Evolutionary conservation across 2,888 invertebrate genomes (phyloP), one percentile per base, ranked within the genome.

Genomic region (Athalia rosae): DNA sequence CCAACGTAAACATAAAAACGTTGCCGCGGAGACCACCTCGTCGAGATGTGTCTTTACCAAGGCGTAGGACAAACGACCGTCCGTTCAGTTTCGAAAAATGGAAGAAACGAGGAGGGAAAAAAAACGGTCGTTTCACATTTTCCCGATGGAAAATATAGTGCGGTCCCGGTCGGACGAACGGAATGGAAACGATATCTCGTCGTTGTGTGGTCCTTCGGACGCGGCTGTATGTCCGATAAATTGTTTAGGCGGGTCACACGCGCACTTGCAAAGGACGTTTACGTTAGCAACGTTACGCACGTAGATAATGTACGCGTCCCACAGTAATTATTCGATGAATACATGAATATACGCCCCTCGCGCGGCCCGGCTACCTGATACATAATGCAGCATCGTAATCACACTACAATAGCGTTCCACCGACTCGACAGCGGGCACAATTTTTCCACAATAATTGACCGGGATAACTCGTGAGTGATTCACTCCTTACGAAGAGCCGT

Each of bases 241-340:
- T 74, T 41, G 74, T 74, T 61, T 4, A 61, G 74, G 61, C 74
- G 74, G 74, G 41, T 11, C 53, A 74, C 61, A 87, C 84, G 87
- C 86, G 87, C 85, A 85, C 86, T 85, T 86, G 85, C 82, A 82
- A 83, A 15, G 50, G 28, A 28, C 28, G 28, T 28, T 28, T 28
- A 28, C 28, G 2, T 28, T 28, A 28, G n/a, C 45, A 28, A n/a
- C 45, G 63, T 71, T 59, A 71, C 48, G 80, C 81, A 80, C 84
- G 84, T 0, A 28, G 28, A 28, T 28, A 28, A 28, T 28, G 28
- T 83, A 84, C 83, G 84, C 83, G 83, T 86, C 85, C 84, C 81
- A 82, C 86, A 87, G 62, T 48, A 74, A 87, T 87, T 87, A 87
- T 87, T 87, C 87, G 86, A 87, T 87, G 87, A 87, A 87, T 87